These are phyloP conservation scores for Globicephala melas DNA, from an alignment of 2,113 vertebrate species.

Conservation along the genomic window DNA sequence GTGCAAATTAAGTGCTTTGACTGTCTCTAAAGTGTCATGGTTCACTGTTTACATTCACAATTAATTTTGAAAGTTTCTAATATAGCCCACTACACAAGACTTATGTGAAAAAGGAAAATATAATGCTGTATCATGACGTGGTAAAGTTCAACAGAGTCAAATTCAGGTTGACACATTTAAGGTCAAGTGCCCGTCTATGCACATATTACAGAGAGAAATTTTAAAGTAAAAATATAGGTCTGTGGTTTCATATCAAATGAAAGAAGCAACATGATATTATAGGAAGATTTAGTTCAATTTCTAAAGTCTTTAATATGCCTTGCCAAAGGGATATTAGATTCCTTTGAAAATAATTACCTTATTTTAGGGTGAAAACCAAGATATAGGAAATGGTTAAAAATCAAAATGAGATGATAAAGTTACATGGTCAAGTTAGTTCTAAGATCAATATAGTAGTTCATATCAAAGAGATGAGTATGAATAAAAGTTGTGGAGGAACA, in stretches of 20 bases:
- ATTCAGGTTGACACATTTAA: slow-evolving; percentile 9
- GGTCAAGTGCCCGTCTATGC: not conserved
- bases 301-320: not conserved
- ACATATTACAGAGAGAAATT: not conserved
- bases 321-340: not conserved
- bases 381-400: not conserved
- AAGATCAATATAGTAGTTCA: not conserved
- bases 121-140: not conserved
- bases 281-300: not conserved
- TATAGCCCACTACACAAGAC: not conserved
- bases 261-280: not conserved
- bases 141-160: not conserved
- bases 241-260: not conserved
- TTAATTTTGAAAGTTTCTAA: not conserved
- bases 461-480: not conserved
- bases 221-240: not conserved
- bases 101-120: not conserved
- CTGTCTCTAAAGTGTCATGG: not conserved
- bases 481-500: not conserved
- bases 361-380: slow-evolving; percentile 1
- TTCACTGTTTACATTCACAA: not conserved
- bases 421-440: not conserved
- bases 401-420: not conserved
- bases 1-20: not conserved
- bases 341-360: not conserved